These are phyloP conservation scores for Electrona antarctica DNA, from an alignment of 2,113 vertebrate genomes.

Conservation along the genomic window DNA sequence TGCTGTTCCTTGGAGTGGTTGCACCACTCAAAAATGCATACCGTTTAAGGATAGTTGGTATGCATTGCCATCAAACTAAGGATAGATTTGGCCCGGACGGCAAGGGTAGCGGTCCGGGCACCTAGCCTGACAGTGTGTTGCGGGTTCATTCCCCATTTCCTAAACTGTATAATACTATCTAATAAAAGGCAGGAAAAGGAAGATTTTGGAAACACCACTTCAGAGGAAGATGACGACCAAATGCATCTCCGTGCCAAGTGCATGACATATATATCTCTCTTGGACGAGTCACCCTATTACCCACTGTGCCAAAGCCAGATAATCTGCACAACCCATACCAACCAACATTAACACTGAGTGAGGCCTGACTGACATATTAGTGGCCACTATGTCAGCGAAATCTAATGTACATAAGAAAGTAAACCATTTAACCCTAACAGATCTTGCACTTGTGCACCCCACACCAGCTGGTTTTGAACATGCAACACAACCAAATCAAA, in stretches of 20 bases:
- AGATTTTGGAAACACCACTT: too few species aligned
- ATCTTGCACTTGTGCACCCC: not conserved
- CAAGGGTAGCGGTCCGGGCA: too few species aligned
- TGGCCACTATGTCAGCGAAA: conserved; percentile 23
- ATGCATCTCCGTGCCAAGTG: not conserved
- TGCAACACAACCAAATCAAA: not conserved
- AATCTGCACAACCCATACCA: conserved; percentile 26
- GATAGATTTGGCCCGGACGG: too few species aligned
- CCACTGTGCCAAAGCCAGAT: conserved; percentile 19
- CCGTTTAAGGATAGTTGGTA: too few species aligned
- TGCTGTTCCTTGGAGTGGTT: too few species aligned
- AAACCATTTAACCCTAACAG: conserved; percentile 12
- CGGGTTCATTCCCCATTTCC: too few species aligned
- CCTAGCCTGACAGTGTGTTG: too few species aligned
- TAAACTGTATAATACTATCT: too few species aligned
- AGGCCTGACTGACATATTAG: not conserved
- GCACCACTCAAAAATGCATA: too few species aligned
- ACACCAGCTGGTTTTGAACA: not conserved
- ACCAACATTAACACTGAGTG: conserved; percentile 16
- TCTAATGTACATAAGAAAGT: conserved; percentile 32
- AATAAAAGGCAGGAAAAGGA: too few species aligned
- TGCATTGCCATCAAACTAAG: too few species aligned
- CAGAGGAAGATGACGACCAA: too few species aligned
- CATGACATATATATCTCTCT: conserved; percentile 26
- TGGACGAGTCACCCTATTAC: conserved; percentile 36